Conservation (phyloP, 1,140 invertebrate species). For the Mylabris phalerata region DNA sequence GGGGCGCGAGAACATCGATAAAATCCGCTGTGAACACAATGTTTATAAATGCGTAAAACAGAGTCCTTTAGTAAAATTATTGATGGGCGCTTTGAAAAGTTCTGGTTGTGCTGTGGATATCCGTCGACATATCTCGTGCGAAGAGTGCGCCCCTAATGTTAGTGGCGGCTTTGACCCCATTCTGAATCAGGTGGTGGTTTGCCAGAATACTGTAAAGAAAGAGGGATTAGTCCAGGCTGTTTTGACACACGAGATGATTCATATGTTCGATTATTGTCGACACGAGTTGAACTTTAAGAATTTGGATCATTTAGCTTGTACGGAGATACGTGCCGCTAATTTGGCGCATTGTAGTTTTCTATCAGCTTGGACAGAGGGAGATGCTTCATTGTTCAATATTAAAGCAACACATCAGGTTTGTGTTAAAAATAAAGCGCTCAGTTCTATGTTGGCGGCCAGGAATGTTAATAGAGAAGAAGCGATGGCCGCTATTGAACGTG, state of each 20-base stretch:
- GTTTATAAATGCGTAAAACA: conserved; percentile 68
- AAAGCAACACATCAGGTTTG: conserved; percentile 74
- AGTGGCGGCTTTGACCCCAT: conserved; percentile 89
- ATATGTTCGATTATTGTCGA: conserved; percentile 93
- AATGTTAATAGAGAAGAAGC: conserved; percentile 68
- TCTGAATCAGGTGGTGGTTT: conserved; percentile 86
- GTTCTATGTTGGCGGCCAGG: conserved; percentile 74
- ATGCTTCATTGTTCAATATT: conserved; percentile 66
- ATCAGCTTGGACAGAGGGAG: conserved; percentile 69
- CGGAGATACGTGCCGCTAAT: conserved; percentile 88
- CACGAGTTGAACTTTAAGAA: conserved; percentile 86
- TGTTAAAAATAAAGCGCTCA: conserved; percentile 80
- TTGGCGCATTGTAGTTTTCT: conserved; percentile 85
- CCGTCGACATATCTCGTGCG: conserved; percentile 83
- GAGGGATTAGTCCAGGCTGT: conserved; percentile 67
- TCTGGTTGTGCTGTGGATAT: conserved; percentile 80
- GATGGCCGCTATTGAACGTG: conserved; percentile 69
- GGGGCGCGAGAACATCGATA: conserved; percentile 60
- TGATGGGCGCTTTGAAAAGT: conserved; percentile 76
- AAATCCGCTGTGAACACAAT: conserved; percentile 73
- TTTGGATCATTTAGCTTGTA: conserved; percentile 89
- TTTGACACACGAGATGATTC: conserved; percentile 87
- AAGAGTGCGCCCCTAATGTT: conserved; percentile 75
- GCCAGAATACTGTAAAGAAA: conserved; percentile 71
- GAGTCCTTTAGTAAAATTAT: conserved; percentile 77